Base-by-base conservation (phyloP, 2,888 invertebrate genomes). In the Hydroisotoma schaefferi region DNA sequence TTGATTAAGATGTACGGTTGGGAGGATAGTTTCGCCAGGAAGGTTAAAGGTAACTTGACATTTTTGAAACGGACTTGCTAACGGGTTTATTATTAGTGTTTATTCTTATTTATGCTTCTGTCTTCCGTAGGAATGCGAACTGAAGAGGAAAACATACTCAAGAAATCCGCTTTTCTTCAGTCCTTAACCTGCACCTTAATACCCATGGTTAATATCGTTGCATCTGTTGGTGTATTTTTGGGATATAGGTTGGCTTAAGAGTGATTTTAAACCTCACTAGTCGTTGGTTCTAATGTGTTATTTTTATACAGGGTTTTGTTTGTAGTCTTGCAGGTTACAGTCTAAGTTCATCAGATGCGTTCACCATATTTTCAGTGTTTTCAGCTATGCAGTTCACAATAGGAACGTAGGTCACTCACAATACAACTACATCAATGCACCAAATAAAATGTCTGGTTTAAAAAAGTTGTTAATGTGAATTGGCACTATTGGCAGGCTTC, bases 1-100 rank as follows among this genome's bases (percentile, higher is more conserved):
- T 73, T 81, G 2, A 81, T 82, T 63, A 82, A 82, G 74, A 79
- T 82, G 77, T 81, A 82, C 70, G 80, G 79, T 1, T 82, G 81
- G 82, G 82, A 82, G 72, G 76, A 78, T 54, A 76, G 80, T 26
- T 81, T 82, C 71, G 75, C 77, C 38, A 75, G 78, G 20, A 76
- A 77, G 68, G 73, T 80, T 23, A 65, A 68, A 62, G 71, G 76
- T 75, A 64, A 56, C 68, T 52, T 22, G 44, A 22, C 8, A 37
- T 46, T 28, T 12, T 43, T 46, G 2, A 33, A 23, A 43, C 10
- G n/a, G n/a, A n/a, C n/a, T n/a, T n/a, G n/a, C n/a, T n/a, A n/a
- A n/a, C n/a, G n/a, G n/a, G n/a, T n/a, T n/a, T n/a, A n/a, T 46
- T 2, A 52, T 61, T 25, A 38, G 10, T 49, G 18, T 1, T 22